Base-by-base conservation (phyloP, 2,797 vertebrate species). In the Sebastes trivittatus region DNA sequence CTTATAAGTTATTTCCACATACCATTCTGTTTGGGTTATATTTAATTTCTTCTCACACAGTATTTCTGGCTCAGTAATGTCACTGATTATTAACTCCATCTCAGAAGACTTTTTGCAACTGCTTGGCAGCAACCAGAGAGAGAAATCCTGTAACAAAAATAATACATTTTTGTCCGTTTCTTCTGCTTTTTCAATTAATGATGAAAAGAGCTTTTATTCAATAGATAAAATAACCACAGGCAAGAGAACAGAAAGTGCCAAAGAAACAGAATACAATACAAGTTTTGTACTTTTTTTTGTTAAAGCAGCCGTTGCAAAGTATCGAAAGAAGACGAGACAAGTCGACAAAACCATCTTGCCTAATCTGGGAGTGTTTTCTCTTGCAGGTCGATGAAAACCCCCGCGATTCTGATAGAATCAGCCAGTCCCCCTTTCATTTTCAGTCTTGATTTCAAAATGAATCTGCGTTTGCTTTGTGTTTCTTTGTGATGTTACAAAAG, bases 401-500 rank as follows among this genome's bases (percentile, higher is more conserved):
- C 5, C 4, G 10, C 10, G 2, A 32, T 61, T 54, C 38, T 36
- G 42, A 71, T 25, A 42, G 11, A 81, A 65, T 13, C 7, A 46
- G 25, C 36, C 61, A 20, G 14, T 66, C 70, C 60, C 63, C 16
- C 61, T 82, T 87, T 78, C 34, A 80, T 72, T 86, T 75, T 38
- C 42, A 36, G 56, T 25, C 14, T 69, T 42, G 72, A 73, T 84
- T 86, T 85, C 14, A 69, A 75, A 85, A 82, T 73, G 22, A 74
- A 78, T 85, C 72, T 79, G 32, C 76, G n/a, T 72, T 65, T 76
- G 29, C 67, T 80, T 80, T 85, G 63, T 84, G 56, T 82, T 72
- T 81, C 72, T 78, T 70, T 86, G 75, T 71, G 64, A 60, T 55
- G 65, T 68, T 64, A 82, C 54, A 74, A 84, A 87, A 87, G 72